These are phyloP conservation scores for Piprites chloris DNA, from an alignment of 2,113 vertebrate species.

Conservation along the genomic window DNA sequence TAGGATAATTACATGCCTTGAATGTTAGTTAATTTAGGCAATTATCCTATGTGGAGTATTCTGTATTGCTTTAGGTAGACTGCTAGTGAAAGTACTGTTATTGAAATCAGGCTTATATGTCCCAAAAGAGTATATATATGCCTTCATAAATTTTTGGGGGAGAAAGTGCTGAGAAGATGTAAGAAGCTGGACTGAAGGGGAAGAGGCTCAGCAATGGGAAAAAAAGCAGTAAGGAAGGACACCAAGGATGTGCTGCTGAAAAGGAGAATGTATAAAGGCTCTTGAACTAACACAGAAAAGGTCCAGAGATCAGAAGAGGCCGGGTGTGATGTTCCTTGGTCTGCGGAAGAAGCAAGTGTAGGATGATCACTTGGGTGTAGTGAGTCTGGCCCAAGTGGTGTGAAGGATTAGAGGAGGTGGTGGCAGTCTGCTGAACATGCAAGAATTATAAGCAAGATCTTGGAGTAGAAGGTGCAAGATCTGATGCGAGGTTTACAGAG, in stretches of 20 bases:
- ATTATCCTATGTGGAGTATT: not conserved
- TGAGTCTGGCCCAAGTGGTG: not conserved
- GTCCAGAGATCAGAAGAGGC: not conserved
- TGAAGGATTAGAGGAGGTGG: not conserved
- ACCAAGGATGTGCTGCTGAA: not conserved
- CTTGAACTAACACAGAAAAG: not conserved
- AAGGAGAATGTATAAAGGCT: not conserved
- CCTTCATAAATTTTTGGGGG: not conserved
- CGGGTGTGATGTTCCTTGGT: not conserved
- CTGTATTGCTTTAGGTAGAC: not conserved
- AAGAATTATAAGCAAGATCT: not conserved
- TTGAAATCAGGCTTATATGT: not conserved
- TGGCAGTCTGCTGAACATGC: not conserved
- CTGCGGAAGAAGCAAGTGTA: not conserved
- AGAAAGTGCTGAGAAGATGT: not conserved
- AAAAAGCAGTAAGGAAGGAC: not conserved
- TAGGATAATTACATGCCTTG: not conserved
- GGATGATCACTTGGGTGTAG: not conserved
- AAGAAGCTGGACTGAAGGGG: not conserved
- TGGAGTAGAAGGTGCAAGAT: not conserved
- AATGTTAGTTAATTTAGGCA: not conserved
- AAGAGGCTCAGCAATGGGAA: not conserved
- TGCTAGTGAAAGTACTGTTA: not conserved
- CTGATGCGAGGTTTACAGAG: not conserved
- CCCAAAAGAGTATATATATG: not conserved